Percentiles rank a stretch among this genome's conserved stretches.
Conservation (phyloP, 2,113 vertebrate species). For the Notechis scutatus region DNA sequence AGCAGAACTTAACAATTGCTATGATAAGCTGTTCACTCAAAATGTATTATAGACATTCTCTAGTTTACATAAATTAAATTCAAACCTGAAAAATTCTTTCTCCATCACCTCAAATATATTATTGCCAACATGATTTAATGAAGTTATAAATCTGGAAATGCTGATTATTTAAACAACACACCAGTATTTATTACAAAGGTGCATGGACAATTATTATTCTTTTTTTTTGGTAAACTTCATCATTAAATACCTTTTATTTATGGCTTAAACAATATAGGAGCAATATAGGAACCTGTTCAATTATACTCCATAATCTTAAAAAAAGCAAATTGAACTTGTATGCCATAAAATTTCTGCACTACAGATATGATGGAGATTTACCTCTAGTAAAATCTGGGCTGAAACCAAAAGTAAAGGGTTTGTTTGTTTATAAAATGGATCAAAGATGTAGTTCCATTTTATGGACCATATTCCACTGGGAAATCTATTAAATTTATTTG, state of each 20-base stretch:
- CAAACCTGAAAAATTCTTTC: conserved; percentile 67
- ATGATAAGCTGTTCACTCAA: conserved; percentile 52
- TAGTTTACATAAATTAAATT: conserved; percentile 76
- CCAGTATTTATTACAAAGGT: conserved; percentile 58
- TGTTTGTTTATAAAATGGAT: not conserved
- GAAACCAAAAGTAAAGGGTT: not conserved
- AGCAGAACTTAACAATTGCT: conserved; percentile 56
- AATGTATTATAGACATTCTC: conserved; percentile 60
- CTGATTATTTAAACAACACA: conserved; percentile 43
- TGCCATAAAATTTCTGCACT: not conserved
- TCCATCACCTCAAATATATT: conserved; percentile 51
- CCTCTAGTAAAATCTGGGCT: not conserved
- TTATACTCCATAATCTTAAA: not conserved
- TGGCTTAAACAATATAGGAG: conserved; percentile 10
- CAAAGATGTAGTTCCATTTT: not conserved
- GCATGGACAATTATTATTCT: conserved; percentile 34
- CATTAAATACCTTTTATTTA: conserved; percentile 6
- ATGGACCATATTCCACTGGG: not conserved
- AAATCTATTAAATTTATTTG: not conserved
- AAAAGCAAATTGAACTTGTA: not conserved
- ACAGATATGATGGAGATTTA: not conserved
- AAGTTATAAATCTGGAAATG: conserved; percentile 54
- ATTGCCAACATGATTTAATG: conserved; percentile 64
- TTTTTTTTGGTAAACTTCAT: conserved; percentile 47
- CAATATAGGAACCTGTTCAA: not conserved